Evolutionary conservation across 2,113 vertebrate genomes (phyloP), one percentile per base, ranked within the genome.

Genomic region (Terrapene triunguis): DNA sequence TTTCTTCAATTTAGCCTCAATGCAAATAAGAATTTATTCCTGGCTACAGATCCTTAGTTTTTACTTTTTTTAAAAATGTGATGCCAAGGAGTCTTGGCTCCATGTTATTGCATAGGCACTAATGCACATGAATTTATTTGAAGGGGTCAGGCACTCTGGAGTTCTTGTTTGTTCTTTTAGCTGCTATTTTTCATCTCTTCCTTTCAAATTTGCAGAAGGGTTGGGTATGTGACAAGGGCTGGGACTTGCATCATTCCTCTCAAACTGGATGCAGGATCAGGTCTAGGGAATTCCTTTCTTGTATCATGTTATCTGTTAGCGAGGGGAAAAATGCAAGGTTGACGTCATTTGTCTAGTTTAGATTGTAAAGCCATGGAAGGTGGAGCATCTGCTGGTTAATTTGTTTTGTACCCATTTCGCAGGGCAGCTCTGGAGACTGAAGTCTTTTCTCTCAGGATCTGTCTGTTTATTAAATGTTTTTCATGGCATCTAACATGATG

Each of bases 1-100:
- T 98, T 98, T 94, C 96, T 93, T 86, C 96, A 98, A 97, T 95
- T 97, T 98, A 88, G 25, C 94, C 90, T 76, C 94, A 57, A 21
- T 91, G 91, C 93, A 97, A 97, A 97, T 96, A 89, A 91, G 95
- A 97, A 97, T 94, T 89, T 96, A 72, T 59, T 62, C 27, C 17
- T 55, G 90, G 50, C 13, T 24, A 89, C 82, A 57, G 87, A 14
- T 59, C 89, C 10, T 81, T 12, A n/a, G 84, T 27, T 86, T 97
- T 96, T 84, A 19, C 51, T 5, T 88, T 90, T 91, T 27, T 0
- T 1, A 69, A 69, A 22, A 38, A 82, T 32, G 88, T 4, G 47
- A 44, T 27, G 53, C 84, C 59, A 51, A 89, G 62, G 2, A 1
- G 69, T 1, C 51, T 29, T 55, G 59, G 90, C 21, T 27, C 57